Evolutionary conservation across 1,140 invertebrate genomes (phyloP), one percentile per base, ranked within the genome.

Genomic region (Watersipora subatra): DNA sequence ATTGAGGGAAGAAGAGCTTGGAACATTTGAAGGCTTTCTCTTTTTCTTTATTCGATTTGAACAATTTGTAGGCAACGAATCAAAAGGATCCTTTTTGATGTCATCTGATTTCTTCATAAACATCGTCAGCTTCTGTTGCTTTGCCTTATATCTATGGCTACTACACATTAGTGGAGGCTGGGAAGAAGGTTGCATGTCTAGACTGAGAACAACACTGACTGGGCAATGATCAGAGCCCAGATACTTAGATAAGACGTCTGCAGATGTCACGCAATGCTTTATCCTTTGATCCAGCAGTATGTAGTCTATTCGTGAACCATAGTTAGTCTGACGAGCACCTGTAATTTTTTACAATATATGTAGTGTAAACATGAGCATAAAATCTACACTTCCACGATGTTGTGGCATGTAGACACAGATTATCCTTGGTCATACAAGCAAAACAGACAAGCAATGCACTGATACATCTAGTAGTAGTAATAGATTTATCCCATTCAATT

Each of bases 171-270:
- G 62, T 17, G 84, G 83, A 55, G 70, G 72, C 63, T 75, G 78
- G 27, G 29, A 46, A 17, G 76, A 67, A 12, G 78, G 62, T 1
- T 81, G 28, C 19, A 73, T 63, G 12, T 65, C 57, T 56, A 73
- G 69, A 20, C 75, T 68, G 17, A 84, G 75, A 7, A 70, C 68
- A 15, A 76, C 75, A 28, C 71, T 71, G 12, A 85, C 80, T 1
- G 85, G 85, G 72, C 85, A 86, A 67, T 86, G 85, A 72, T 86
- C 85, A 46, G 84, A 85, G 0, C 85, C 84, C 64, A 79, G 69
- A 25, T 85, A 71, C n/a, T 85, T 79, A 22, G 75, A 61, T 64
- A 81, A 69, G 29, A 85, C 77, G 19, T 71, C 64, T 66, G 80
- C 81, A 28, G 77, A 73, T 7, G 59, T 64, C 7, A 84, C 67